Evolutionary conservation across 1,140 invertebrate species (phyloP), one percentile per base, ranked within the genome.

Genomic region (Gryon sp.): DNA sequence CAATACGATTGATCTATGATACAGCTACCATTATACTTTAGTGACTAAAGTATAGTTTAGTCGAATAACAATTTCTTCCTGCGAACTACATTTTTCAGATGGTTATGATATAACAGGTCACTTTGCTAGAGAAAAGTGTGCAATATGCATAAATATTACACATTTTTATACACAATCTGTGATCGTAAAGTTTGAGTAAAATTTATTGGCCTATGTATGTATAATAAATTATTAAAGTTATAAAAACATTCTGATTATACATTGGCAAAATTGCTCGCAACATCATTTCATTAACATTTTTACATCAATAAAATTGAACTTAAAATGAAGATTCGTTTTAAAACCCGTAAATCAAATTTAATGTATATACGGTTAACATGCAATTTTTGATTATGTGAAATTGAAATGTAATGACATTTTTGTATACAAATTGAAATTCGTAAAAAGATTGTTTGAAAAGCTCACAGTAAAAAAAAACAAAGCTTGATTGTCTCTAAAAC

Each of bases 1-100:
- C 45, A 50, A 34, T 32, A 41, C 34, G 41, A 63, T 50, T 63
- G 36, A 63, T 50, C 45, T 50, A 50, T 48, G 30, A n/a, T 43
- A 24, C 19, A 9, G 28, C 19, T 15, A 53, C 16, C 30, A 48
- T 48, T 36, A 62, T 48, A 32, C 45, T n/a, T 3, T 24, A 24
- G 3, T 24, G 3, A 7, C 22, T 4, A 24, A 24, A 24, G 3
- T 24, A 24, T 24, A 7, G 3, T 24, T 50, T 40, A 24, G 24
- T 50, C 45, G 18, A 11, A 15, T 63, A 63, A 63, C 45, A 63
- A 63, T 63, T 63, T 63, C 34, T 50, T 45, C 20, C 38, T 32
- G 26, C 20, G 15, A 38, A 38, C 57, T 36, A 48, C 57, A 50
- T 50, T 46, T 50, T 63, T 50, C 36, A 63, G 22, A 50, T 50